A percentile compares a stretch with the other conserved stretches of the same genome.
These are phyloP conservation scores for Metaphire vulgaris DNA, from an alignment of 1,140 invertebrate species.

Conservation along the genomic window DNA sequence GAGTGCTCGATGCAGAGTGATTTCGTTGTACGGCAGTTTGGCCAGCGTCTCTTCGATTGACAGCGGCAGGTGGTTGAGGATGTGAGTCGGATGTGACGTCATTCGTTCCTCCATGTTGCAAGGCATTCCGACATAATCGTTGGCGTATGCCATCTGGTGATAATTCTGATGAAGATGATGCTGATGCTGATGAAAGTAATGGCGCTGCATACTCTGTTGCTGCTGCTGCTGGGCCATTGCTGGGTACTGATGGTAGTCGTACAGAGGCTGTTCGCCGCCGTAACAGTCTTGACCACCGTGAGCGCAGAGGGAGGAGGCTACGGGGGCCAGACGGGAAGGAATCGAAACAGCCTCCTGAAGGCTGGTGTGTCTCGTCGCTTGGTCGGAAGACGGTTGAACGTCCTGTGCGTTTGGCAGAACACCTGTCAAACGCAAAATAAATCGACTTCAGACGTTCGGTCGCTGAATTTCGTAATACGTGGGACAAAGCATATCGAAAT, in stretches of 20 bases:
- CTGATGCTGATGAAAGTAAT: no score
- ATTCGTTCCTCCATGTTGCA: constrained; percentile 29
- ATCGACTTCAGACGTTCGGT: no score
- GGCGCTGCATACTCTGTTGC: background rate
- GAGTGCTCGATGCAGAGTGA: constrained; percentile 25
- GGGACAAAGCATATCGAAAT: no score
- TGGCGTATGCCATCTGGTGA: background rate
- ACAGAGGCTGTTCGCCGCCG: background rate
- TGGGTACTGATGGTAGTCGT: background rate
- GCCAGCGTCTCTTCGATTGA: constrained; percentile 25
- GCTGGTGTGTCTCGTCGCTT: no score
- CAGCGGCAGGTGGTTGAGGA: constrained; percentile 8
- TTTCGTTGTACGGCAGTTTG: constrained; percentile 28
- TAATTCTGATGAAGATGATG: no score
- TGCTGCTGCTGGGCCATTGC: background rate
- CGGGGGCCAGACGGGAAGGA: no score
- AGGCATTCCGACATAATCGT: constrained; percentile 21
- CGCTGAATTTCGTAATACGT: no score
- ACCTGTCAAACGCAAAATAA: no score
- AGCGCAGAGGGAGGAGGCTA: background rate
- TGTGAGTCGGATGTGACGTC: constrained; percentile 1
- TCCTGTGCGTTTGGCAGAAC: no score
- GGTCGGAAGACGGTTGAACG: no score
- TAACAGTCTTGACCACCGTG: background rate
- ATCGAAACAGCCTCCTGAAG: no score